Conservation (phyloP, 2,888 invertebrate genomes). For the Linnaemya tessellans region DNA sequence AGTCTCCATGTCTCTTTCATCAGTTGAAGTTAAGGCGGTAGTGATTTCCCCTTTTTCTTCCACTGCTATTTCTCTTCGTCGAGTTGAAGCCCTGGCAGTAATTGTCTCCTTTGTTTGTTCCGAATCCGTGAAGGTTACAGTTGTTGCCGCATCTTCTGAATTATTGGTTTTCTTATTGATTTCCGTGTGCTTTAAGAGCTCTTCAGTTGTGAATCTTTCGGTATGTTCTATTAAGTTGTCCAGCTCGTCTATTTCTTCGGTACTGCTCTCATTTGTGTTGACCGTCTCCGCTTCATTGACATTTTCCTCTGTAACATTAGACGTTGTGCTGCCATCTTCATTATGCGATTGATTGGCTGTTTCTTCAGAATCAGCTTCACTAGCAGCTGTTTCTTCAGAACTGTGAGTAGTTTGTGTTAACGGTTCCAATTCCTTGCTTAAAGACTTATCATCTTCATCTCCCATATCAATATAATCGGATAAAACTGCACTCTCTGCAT, state of each 20-base stretch:
- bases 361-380: constrained; percentile 8
- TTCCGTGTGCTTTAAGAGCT: neutral
- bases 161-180: neutral
- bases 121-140: neutral
- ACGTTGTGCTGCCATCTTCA: neutral
- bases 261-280: neutral
- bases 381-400: neutral
- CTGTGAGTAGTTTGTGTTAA: neutral
- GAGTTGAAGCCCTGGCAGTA: neutral
- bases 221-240: neutral
- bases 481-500: constrained; percentile 7
- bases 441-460: neutral
- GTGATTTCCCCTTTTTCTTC: no score
- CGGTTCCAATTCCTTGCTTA: neutral
- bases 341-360: neutral
- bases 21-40: neutral
- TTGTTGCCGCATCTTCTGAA: neutral
- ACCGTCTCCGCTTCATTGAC: neutral
- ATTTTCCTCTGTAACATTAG: neutral
- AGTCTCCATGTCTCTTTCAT: neutral
- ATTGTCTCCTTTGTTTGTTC: neutral
- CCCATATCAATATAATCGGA: constrained; percentile 27
- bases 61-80: neutral
- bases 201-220: neutral
- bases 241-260: neutral